Base-by-base conservation (phyloP, 2,888 invertebrate species). In the Ellobium chinense region DNA sequence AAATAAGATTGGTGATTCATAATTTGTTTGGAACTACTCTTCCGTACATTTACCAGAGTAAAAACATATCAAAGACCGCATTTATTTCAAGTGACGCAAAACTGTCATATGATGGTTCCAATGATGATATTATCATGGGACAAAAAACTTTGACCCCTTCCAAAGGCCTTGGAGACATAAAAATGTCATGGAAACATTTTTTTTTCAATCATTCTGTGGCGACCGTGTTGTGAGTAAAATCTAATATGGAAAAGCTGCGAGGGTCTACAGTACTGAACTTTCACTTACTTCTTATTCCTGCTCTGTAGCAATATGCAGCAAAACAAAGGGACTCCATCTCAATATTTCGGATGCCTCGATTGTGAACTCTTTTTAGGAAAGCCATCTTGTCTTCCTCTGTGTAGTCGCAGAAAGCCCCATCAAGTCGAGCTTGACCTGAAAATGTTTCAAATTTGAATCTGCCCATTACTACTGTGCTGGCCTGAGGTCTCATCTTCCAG, bases 271-370 rank as follows among this genome's bases (percentile, higher is more conserved):
- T 1, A 66, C 46, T 1, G 54, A 14, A 1, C 21, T 56, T 18
- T 34, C 0, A n/a, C 62, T 85, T 83, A 93, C 90, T 96, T 92
- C 96, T 96, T 86, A 98, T 96, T 18, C 97, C 97, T 21, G 98
- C 98, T 92, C 97, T 96, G 92, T 97, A 96, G 24, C 98, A 98
- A 80, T 98, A 95, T 1, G 98, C 98, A 0, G 98, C 98, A 93
- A 99, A 99, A 34, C 97, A 96, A 14, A 97, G 94, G 36, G 97
- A 96, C 93, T 99, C 99, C 99, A 98, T 98, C 94, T 99, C 99
- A 89, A 99, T 98, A 93, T 99, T 99, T 29, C 96, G 95, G 21
- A 99, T 96, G 2, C 98, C 98, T 70, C 95, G 94, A 14, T 87
- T 85, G 73, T 91, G 82, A 39, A 89, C 85, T 87, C 95, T 95